phyloP scores from a whole-genome alignment of 2,888 invertebrate species.

The Epistrophe grossulariae region DNA sequence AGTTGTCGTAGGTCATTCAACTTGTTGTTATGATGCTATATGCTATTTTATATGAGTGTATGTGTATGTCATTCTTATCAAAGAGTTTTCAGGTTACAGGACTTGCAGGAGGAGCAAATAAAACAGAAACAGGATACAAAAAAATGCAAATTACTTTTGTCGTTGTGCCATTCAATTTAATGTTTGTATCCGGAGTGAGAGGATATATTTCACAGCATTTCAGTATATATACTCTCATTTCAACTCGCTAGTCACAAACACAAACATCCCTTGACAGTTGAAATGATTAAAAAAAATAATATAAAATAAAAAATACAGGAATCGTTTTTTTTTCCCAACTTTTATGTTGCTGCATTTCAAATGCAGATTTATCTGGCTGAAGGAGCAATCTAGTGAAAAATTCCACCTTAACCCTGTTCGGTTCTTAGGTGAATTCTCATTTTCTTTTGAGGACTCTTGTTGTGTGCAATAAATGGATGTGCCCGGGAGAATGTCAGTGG shows the following conservation, averaged over 20 bases:
- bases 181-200: constrained; percentile 52
- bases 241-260: not conserved
- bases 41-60: not conserved
- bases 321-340: constrained; percentile 5
- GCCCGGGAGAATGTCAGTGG: constrained; percentile 65
- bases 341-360: constrained; percentile 49
- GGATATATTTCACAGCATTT: constrained; percentile 43
- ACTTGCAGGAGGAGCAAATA: constrained; percentile 18
- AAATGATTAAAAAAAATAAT: constrained; percentile 58
- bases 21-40: constrained; percentile 59
- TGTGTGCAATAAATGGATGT: constrained; percentile 4
- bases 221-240: constrained; percentile 16
- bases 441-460: constrained; percentile 51
- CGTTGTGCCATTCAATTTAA: constrained; percentile 61
- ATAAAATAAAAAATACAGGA: constrained; percentile 26
- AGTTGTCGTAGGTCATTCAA: constrained; percentile 74
- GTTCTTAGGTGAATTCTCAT: constrained; percentile 36
- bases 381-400: constrained; percentile 43
- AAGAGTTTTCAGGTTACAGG: constrained; percentile 44
- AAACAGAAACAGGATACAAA: constrained; percentile 41
- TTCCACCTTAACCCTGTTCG: constrained; percentile 54
- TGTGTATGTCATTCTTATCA: constrained; percentile 51
- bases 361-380: constrained; percentile 66
- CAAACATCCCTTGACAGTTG: constrained; percentile 62
- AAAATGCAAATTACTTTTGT: constrained; percentile 73